phyloP scores from a whole-genome alignment of 2,113 vertebrate species.

The Macrotis lagotis region DNA sequence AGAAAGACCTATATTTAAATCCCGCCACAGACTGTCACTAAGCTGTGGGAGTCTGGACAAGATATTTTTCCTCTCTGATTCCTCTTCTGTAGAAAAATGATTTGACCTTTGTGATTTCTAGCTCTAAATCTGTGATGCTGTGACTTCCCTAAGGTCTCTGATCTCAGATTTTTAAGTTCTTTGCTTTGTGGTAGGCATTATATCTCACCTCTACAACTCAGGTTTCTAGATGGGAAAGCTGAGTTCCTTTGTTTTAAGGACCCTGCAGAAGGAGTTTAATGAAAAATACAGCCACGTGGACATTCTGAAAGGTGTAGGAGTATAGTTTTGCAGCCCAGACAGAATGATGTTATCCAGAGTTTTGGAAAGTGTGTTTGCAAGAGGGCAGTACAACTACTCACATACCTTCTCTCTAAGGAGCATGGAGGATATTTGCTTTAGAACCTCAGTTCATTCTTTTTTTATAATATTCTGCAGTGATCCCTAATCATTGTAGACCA shows the following conservation, averaged over 20 bases:
- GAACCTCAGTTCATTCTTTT: not conserved
- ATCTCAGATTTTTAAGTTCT: not conserved
- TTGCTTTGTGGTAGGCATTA: not conserved
- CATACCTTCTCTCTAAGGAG: not conserved
- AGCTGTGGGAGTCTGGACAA: not conserved
- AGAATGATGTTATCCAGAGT: not conserved
- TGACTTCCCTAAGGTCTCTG: not conserved
- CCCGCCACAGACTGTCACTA: not conserved
- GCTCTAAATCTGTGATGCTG: not conserved
- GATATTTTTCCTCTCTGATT: not conserved
- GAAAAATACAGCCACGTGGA: not conserved
- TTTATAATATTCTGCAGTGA: not conserved
- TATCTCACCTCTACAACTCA: not conserved
- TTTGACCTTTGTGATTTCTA: not conserved
- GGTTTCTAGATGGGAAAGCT: not conserved
- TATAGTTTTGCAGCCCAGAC: not conserved
- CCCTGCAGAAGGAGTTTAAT: not conserved
- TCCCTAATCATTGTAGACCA: conserved; percentile 26
- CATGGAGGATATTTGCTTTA: conserved; percentile 24
- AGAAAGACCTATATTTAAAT: not conserved
- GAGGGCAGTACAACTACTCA: accelerated
- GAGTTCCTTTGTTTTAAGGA: not conserved
- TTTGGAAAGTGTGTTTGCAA: not conserved
- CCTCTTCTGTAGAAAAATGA: not conserved
- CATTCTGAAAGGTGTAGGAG: not conserved